Conservation (phyloP, 2,888 invertebrate species). For the Platycnemis pennipes region DNA sequence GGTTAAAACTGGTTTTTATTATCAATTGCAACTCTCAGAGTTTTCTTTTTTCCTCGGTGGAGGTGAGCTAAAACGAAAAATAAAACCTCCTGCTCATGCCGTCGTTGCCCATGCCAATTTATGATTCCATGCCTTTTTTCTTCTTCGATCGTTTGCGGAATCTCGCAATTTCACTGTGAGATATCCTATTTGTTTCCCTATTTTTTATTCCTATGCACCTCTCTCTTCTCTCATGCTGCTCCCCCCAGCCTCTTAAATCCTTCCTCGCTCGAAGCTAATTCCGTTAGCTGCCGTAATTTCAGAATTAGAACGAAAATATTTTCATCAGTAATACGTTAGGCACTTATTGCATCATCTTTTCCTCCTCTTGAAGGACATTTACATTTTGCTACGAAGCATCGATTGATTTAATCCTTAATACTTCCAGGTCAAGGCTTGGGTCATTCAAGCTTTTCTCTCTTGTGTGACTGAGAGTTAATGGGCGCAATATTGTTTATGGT, state of each 20-base stretch:
- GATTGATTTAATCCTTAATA: background rate
- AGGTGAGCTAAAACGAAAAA: too few species aligned
- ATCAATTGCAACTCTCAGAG: too few species aligned
- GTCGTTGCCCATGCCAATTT: too few species aligned
- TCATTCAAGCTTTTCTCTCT: background rate
- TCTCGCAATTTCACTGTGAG: too few species aligned
- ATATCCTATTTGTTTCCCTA: too few species aligned
- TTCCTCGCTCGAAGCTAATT: background rate
- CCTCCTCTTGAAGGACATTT: background rate
- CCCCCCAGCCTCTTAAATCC: background rate
- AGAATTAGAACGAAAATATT: background rate
- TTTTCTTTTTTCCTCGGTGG: too few species aligned
- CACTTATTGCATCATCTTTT: background rate
- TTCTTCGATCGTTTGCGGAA: too few species aligned
- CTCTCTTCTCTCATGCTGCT: background rate
- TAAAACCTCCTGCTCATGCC: too few species aligned
- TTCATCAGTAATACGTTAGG: background rate
- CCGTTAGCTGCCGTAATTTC: background rate
- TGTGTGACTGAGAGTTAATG: background rate
- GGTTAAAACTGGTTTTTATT: too few species aligned
- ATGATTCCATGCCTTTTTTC: too few species aligned
- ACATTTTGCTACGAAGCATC: background rate
- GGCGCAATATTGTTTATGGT: background rate
- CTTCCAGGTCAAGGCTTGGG: background rate
- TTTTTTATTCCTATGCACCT: background rate